A percentile compares a stretch with the other conserved stretches of the same genome.
phyloP scores from a whole-genome alignment of 1,140 invertebrate species.

The Prorops nasuta region DNA sequence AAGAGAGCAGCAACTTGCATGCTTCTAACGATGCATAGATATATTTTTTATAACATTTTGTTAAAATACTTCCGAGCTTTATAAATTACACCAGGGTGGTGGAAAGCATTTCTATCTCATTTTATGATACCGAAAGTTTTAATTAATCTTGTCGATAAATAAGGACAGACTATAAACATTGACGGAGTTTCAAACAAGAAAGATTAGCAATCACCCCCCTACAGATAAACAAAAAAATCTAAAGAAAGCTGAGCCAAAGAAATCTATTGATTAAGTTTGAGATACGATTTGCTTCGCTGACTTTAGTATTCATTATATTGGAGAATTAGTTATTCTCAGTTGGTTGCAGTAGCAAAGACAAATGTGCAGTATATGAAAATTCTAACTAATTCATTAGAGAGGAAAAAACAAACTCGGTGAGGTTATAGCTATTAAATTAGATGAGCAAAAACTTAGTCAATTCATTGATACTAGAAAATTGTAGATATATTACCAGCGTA shows the following conservation, averaged over 20 bases:
- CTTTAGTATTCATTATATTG: no score
- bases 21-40: constrained; percentile 7
- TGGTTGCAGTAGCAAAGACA: no score
- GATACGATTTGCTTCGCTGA: no score
- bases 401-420: no score
- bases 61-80: constrained; percentile 2
- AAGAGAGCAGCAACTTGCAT: constrained; percentile 3
- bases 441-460: constrained; percentile 15
- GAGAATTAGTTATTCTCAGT: no score
- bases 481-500: constrained; percentile 8
- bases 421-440: constrained; percentile 1
- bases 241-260: neutral
- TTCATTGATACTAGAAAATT: constrained; percentile 13
- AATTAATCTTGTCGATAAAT: neutral
- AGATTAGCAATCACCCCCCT: neutral
- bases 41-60: constrained; percentile 18
- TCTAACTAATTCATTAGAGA: no score
- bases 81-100: neutral
- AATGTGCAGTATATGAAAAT: no score
- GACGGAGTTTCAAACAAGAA: neutral
- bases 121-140: no score
- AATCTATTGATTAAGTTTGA: no score
- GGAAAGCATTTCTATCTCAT: no score
- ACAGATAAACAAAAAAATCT: neutral
- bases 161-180: neutral